Percentiles rank a stretch among this genome's conserved stretches.
These are phyloP conservation scores for Creontiades dilutus DNA, from an alignment of 2,888 invertebrate species.

Conservation along the genomic window DNA sequence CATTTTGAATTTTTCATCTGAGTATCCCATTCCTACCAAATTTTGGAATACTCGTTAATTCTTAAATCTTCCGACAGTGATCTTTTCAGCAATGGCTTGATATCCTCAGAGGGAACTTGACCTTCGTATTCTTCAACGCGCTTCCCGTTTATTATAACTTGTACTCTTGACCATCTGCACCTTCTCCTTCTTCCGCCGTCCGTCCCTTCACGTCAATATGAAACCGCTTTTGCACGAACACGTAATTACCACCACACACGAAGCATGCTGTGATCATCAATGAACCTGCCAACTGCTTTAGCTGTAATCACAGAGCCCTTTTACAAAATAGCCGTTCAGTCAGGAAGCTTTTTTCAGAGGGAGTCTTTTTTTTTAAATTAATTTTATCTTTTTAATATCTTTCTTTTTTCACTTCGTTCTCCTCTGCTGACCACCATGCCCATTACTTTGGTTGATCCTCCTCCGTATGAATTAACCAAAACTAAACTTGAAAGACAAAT, in stretches of 20 bases:
- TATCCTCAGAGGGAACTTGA: background rate
- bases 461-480: too few relatives aligned
- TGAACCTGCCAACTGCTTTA: conserved; percentile 27
- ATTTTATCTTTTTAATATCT: background rate
- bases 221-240: conserved; percentile 16
- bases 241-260: conserved; percentile 8
- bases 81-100: background rate
- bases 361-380: background rate
- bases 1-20: too few relatives aligned
- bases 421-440: background rate
- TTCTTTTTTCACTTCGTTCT: background rate
- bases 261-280: conserved; percentile 5
- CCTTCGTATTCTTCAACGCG: background rate
- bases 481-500: too few relatives aligned
- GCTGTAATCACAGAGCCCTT: conserved; percentile 24
- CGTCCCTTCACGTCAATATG: background rate
- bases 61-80: too few relatives aligned
- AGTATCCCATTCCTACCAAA: too few relatives aligned
- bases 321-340: background rate
- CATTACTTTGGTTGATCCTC: too few relatives aligned
- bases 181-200: background rate
- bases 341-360: conserved; percentile 15
- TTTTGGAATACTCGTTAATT: too few relatives aligned
- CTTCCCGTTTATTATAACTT: background rate
- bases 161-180: background rate